Percentiles rank a stretch among this genome's conserved stretches.
Evolutionary conservation across 1,140 invertebrate species (phyloP).

Genomic region (Ostrea denselamellosa): DNA sequence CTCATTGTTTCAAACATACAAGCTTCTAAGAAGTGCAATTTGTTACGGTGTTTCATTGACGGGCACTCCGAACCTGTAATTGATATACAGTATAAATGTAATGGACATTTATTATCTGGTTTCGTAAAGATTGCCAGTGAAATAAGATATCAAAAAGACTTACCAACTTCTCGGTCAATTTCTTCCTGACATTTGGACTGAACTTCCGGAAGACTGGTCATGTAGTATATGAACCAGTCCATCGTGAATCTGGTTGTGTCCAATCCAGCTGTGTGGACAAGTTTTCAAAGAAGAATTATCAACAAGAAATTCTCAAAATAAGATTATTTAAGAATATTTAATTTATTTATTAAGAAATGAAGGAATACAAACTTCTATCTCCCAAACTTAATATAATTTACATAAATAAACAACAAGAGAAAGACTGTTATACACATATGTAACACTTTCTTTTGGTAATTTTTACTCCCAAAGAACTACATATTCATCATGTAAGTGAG

Average conservation of each 20-base stretch:
- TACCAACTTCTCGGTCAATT: slow-evolving; percentile 86
- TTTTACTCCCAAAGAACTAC: no score
- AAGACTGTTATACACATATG: no score
- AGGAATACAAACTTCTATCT: no score
- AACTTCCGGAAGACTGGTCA: slow-evolving; percentile 76
- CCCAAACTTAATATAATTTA: no score
- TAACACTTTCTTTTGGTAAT: no score
- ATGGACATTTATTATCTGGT: no score
- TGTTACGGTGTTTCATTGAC: slow-evolving; percentile 36
- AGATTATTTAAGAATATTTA: no score
- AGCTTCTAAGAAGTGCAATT: slow-evolving; percentile 41
- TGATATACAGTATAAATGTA: not conserved
- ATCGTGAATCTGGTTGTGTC: slow-evolving; percentile 86
- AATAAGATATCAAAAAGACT: not conserved
- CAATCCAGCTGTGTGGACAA: slow-evolving; percentile 53
- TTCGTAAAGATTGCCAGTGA: no score
- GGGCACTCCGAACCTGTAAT: not conserved
- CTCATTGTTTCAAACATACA: slow-evolving; percentile 44
- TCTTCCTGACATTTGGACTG: slow-evolving; percentile 88
- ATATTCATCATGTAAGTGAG: no score
- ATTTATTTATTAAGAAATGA: no score
- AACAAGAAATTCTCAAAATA: not conserved
- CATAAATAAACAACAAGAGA: no score
- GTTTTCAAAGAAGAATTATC: not conserved
- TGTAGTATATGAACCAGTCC: slow-evolving; percentile 77